phyloP scores from a whole-genome alignment of 2,113 vertebrate species.

The Neotragus pygmaeus region DNA sequence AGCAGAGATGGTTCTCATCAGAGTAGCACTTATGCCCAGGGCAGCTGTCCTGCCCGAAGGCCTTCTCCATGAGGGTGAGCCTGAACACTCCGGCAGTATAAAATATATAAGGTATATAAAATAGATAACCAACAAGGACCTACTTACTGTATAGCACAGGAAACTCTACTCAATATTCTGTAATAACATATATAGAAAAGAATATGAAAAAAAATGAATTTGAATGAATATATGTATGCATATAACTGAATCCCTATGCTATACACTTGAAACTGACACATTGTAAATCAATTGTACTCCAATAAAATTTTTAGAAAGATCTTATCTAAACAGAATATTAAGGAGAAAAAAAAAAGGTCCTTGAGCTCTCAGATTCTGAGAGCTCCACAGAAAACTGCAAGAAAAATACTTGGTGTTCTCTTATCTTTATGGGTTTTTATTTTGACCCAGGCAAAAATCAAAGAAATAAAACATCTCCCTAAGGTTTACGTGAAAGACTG shows the following conservation, averaged over 20 bases:
- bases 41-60: background rate
- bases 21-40: background rate
- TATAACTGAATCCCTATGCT: background rate
- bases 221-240: background rate
- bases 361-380: background rate
- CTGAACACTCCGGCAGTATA: background rate
- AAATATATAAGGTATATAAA: background rate
- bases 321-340: background rate
- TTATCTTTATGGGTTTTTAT: background rate
- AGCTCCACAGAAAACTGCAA: background rate
- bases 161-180: background rate
- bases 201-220: background rate
- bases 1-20: background rate
- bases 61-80: rapidly evolving
- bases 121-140: background rate
- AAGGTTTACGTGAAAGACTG: background rate
- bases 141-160: background rate
- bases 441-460: background rate
- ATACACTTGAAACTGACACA: background rate
- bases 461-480: background rate
- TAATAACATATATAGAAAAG: background rate
- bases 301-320: background rate
- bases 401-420: background rate
- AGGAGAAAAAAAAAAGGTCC: background rate
- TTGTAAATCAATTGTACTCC: background rate